Conservation (phyloP, 2,888 invertebrate genomes). For the Odontocolon sp. region DNA sequence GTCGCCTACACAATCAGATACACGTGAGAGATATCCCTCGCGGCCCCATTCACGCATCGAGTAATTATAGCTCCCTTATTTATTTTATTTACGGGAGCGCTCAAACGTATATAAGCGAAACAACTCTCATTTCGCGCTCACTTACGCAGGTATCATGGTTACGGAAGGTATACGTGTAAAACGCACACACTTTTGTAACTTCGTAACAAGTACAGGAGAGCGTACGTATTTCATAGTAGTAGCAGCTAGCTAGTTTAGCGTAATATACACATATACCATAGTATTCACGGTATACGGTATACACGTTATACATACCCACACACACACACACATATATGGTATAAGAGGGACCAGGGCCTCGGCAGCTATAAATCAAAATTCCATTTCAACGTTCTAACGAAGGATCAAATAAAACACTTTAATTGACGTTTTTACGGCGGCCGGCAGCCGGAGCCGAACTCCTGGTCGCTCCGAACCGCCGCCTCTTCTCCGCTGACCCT, state of each 20-base stretch:
- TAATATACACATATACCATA: background rate
- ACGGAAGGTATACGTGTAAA: background rate
- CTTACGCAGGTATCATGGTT: slow-evolving; percentile 15
- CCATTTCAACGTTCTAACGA: slow-evolving; percentile 82
- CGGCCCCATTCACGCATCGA: slow-evolving; percentile 63
- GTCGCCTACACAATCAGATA: slow-evolving; percentile 42
- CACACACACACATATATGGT: slow-evolving; percentile 9
- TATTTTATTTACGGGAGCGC: slow-evolving; percentile 78
- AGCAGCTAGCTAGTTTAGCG: no score
- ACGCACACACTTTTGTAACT: no score
- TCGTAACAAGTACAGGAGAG: background rate
- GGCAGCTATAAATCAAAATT: slow-evolving; percentile 80
- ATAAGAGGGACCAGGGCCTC: slow-evolving; percentile 61
- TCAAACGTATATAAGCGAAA: slow-evolving; percentile 63
- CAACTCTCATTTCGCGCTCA: slow-evolving; percentile 53
- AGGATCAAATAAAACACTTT: slow-evolving; percentile 82
- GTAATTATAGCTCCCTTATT: slow-evolving; percentile 80
- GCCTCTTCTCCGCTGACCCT: slow-evolving; percentile 72
- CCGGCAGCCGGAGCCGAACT: slow-evolving; percentile 78
- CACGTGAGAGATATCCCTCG: slow-evolving; percentile 37
- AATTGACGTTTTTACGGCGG: slow-evolving; percentile 81
- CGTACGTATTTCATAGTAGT: background rate
- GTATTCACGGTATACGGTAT: no score
- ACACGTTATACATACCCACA: background rate
- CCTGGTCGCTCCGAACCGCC: slow-evolving; percentile 66